These are phyloP conservation scores for Melanotaenia maccullochi DNA, from an alignment of 2,797 vertebrate genomes.

Conservation along the genomic window DNA sequence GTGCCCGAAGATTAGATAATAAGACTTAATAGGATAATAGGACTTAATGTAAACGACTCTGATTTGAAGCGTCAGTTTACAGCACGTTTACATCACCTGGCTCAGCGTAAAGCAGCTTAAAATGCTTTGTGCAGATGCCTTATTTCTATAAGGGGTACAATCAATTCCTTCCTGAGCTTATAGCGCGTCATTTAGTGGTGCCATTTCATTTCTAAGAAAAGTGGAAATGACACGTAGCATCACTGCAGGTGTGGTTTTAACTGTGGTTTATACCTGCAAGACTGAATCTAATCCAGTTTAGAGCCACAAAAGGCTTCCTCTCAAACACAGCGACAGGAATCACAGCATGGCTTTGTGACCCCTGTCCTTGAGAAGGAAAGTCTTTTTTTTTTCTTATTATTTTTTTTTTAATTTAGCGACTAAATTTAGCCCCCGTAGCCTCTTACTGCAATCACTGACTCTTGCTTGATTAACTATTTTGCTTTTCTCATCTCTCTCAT, in stretches of 20 bases:
- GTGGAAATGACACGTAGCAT: constrained; percentile 11
- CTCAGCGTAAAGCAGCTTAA: constrained; percentile 23
- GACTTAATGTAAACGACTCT: constrained; percentile 7
- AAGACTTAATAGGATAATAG: no score
- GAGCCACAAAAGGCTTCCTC: not conserved
- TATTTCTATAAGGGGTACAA: constrained; percentile 11
- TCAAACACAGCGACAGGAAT: constrained; percentile 3
- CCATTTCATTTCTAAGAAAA: constrained; percentile 2
- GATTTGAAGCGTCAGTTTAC: constrained; percentile 20
- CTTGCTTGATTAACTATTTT: constrained; percentile 19
- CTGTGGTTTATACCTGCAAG: not conserved
- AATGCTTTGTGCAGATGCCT: not conserved
- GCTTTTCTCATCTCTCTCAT: not conserved
- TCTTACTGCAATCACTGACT: constrained; percentile 16
- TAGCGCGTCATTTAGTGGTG: not conserved
- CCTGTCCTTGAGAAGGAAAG: not conserved
- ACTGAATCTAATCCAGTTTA: not conserved
- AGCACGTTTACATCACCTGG: constrained; percentile 7
- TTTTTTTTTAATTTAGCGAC: not conserved
- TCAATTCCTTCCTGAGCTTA: constrained; percentile 69
- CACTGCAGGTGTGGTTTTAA: constrained; percentile 15
- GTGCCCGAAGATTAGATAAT: constrained; percentile 7
- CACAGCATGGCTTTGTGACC: not conserved
- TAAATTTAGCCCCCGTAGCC: not conserved
- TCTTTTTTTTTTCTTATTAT: not conserved